Conservation (phyloP, 2,113 vertebrate genomes). For the Mormoops blainvillei region DNA sequence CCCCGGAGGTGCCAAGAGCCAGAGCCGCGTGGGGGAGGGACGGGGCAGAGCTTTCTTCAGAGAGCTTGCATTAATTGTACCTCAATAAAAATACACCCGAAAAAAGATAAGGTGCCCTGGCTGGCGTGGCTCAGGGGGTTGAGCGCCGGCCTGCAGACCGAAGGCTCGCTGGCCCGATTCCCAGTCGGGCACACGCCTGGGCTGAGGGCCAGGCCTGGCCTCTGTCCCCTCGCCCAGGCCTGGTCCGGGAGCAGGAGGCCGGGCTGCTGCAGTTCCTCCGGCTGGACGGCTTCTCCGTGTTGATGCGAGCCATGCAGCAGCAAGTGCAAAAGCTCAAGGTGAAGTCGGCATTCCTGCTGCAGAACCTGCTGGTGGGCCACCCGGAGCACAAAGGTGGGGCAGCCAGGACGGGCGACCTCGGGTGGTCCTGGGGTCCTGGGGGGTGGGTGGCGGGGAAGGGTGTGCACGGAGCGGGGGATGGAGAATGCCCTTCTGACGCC, state of each 20-base stretch:
- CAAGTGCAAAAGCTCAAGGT: constrained; percentile 87
- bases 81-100: background rate
- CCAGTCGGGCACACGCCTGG: too few relatives aligned
- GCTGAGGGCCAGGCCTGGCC: too few relatives aligned
- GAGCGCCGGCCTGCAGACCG: too few relatives aligned
- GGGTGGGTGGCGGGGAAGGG: background rate
- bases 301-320: constrained; percentile 93
- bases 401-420: background rate
- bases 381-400: constrained; percentile 88
- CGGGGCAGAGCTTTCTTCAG: background rate
- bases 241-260: constrained; percentile 89
- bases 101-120: background rate
- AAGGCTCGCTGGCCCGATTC: too few relatives aligned
- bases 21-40: background rate
- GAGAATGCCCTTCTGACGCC: background rate
- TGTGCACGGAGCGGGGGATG: background rate
- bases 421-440: background rate
- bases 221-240: constrained; percentile 74
- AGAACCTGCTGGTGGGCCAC: constrained; percentile 88
- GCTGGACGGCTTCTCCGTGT: constrained; percentile 89
- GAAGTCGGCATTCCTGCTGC: constrained; percentile 90
- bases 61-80: background rate
- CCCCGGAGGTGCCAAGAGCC: background rate
- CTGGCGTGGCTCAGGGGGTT: background rate
- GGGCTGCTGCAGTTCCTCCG: constrained; percentile 87